Evolutionary conservation across 2,888 invertebrate genomes (phyloP).

Genomic region (Phragmatobia fuliginosa): DNA sequence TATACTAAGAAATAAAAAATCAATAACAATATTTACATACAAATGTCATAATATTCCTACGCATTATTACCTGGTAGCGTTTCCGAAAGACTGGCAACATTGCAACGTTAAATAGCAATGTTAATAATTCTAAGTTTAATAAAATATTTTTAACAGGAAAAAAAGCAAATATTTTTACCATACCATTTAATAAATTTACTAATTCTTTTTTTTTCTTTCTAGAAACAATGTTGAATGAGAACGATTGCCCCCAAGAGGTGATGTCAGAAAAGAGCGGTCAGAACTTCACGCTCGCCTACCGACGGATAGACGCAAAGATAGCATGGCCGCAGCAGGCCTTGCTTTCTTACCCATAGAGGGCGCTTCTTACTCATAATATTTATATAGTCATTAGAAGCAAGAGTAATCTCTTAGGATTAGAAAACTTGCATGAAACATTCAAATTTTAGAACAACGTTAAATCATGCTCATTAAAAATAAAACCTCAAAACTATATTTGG

Average conservation of each 20-base stretch:
- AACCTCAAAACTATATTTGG: constrained; percentile 48
- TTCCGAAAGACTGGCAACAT: too few species aligned
- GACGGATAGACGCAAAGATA: constrained; percentile 98
- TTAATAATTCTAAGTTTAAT: too few species aligned
- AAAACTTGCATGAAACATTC: constrained; percentile 40
- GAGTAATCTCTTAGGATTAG: constrained; percentile 54
- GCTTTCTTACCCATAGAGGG: constrained; percentile 74
- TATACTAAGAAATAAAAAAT: too few species aligned
- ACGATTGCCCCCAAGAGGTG: constrained; percentile 96
- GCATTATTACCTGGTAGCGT: too few species aligned
- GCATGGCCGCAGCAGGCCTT: constrained; percentile 94
- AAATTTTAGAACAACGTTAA: constrained; percentile 29
- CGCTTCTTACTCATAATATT: constrained; percentile 31
- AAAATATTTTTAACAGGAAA: too few species aligned
- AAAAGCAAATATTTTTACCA: background rate
- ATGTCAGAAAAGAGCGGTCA: constrained; percentile 90
- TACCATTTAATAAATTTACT: too few species aligned
- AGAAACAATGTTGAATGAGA: constrained; percentile 96
- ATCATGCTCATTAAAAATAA: constrained; percentile 64
- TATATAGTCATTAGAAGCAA: constrained; percentile 43
- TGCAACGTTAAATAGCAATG: too few species aligned
- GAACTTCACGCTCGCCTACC: constrained; percentile 97
- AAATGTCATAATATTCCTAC: too few species aligned
- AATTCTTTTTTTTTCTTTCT: constrained; percentile 61
- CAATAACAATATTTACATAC: too few species aligned